Percentiles rank a stretch among this genome's conserved stretches.
Conservation (phyloP, 2,888 invertebrate genomes). For the Piscicola geometra region DNA sequence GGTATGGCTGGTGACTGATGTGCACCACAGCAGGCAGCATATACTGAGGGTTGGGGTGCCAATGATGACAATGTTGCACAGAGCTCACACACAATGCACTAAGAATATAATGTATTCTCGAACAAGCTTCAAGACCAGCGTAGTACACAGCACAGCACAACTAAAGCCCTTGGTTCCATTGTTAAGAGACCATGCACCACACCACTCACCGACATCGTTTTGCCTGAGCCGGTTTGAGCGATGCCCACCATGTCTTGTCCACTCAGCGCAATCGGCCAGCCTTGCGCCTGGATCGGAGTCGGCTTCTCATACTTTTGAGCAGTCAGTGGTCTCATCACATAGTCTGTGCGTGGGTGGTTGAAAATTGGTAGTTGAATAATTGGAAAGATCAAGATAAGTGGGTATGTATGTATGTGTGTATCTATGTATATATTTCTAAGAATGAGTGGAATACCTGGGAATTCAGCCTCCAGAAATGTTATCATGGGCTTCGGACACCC, state of each 20-base stretch:
- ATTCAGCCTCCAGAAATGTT: slow-evolving; percentile 81
- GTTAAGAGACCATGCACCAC: neutral
- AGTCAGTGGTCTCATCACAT: slow-evolving; percentile 49
- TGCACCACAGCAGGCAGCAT: slow-evolving; percentile 82
- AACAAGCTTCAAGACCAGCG: no score
- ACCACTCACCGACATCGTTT: slow-evolving; percentile 64
- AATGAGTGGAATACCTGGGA: slow-evolving; percentile 40
- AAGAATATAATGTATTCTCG: neutral
- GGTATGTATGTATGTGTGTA: neutral
- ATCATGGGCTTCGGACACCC: slow-evolving; percentile 79
- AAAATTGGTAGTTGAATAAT: no score
- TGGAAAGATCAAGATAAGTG: no score
- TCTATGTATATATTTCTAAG: neutral
- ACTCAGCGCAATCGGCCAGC: slow-evolving; percentile 67
- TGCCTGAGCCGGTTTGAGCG: slow-evolving; percentile 57
- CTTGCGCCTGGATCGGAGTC: slow-evolving; percentile 89
- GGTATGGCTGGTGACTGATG: slow-evolving; percentile 80
- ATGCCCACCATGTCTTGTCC: slow-evolving; percentile 56
- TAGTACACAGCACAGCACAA: no score
- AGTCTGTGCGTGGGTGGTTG: no score
- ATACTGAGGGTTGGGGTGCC: slow-evolving; percentile 56
- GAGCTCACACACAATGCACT: no score
- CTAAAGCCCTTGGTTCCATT: neutral
- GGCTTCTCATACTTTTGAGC: slow-evolving; percentile 62
- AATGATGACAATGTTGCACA: no score